These are phyloP conservation scores for Drosophila subsilvestris DNA, from an alignment of 2,888 invertebrate genomes.

Conservation along the genomic window DNA sequence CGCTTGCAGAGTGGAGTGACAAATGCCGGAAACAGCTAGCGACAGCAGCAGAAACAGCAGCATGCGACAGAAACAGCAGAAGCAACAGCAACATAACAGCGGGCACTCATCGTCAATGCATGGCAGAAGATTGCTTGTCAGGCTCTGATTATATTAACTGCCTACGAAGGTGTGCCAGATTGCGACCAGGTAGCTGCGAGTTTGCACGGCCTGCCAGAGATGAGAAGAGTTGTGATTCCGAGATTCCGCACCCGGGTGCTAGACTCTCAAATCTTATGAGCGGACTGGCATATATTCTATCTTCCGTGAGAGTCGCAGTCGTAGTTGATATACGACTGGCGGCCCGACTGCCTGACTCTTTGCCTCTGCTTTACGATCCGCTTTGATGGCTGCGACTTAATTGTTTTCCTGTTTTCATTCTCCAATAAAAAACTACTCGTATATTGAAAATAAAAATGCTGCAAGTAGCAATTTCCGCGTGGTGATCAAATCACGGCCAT, in stretches of 20 bases:
- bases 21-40: constrained; percentile 63
- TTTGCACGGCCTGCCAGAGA: constrained; percentile 5
- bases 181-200: not conserved
- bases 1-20: constrained; percentile 43
- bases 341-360: not conserved
- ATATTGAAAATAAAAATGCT: not conserved
- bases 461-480: not conserved
- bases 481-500: not conserved
- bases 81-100: constrained; percentile 30
- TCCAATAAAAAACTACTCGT: not conserved
- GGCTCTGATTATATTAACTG: constrained; percentile 71
- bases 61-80: constrained; percentile 54
- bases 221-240: not conserved
- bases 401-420: not conserved
- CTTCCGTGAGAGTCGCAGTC: no score
- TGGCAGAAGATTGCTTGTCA: constrained; percentile 72
- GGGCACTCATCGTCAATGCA: constrained; percentile 62
- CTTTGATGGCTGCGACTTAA: not conserved
- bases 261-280: no score
- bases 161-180: constrained; percentile 43
- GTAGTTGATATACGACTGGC: no score
- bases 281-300: not conserved
- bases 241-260: not conserved
- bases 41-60: constrained; percentile 48
- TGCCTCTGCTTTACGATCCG: not conserved